Evolutionary conservation across 2,113 vertebrate species (phyloP), one percentile per base, ranked within the genome.

Genomic region (Sturnus vulgaris): DNA sequence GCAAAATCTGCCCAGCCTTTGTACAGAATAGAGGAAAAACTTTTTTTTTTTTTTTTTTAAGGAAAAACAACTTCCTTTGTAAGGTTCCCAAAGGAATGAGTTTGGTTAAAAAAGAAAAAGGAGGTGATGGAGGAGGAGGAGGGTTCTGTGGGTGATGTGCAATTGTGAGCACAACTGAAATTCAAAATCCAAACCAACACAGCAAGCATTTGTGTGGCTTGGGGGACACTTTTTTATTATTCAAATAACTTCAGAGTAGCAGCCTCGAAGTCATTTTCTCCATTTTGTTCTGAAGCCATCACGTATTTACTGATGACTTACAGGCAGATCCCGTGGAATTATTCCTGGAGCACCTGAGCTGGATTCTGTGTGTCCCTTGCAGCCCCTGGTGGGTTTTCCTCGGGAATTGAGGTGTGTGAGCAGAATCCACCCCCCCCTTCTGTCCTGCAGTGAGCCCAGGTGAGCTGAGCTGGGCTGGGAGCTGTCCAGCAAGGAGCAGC

Each of bases 331-430:
- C 78, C 18, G 0, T 0, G 24, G 65, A 17, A 12, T 30, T 11
- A 5, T 28, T 37, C 40, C 72, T 5, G 1, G 31, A 46, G 79
- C 2, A 0, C 24, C 55, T 5, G 3, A 1, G 59, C 37, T 40
- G n/a, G 17, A 4, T 16, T 42, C 23, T 3, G 33, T 1, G 2
- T 4, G 30, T 6, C 31, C 28, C 71, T 7, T 2, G 0, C 30
- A 59, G 86, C 78, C 11, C 5, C 46, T 1, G 0, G 23, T 4
- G 66, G 88, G 2, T 18, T 7, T 17, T 9, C 15, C 11, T 3
- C 1, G 11, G 56, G 14, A 15, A 1, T 8, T 9, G 2, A 0
- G 0, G 12, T 0, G 24, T 16, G 1, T 0, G 52, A 28, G 50
- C 33, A 22, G 56, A 2, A 7, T 1, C 47, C 47, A 24, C 1